A percentile compares a stretch with the other conserved stretches of the same genome.
phyloP scores from a whole-genome alignment of 2,113 vertebrate species.

The Cyphomyrus discorhynchus region DNA sequence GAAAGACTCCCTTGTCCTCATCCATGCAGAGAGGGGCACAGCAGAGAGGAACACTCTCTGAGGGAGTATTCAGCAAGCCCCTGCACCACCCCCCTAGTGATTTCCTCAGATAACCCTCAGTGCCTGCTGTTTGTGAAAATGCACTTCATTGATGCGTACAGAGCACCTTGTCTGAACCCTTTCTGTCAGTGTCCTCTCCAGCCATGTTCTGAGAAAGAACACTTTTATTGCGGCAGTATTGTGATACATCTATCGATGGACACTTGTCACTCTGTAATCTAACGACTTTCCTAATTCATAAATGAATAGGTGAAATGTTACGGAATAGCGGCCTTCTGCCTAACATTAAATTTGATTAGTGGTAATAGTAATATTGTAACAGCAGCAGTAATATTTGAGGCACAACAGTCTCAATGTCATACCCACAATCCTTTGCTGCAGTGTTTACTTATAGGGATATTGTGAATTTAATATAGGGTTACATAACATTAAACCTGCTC shows the following conservation, averaged over 20 bases:
- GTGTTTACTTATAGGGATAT: background rate
- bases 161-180: background rate
- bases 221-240: background rate
- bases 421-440: background rate
- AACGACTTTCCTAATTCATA: background rate
- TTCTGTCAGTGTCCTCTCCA: background rate
- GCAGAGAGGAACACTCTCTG: background rate
- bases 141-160: background rate
- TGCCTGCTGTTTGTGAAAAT: background rate
- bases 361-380: background rate
- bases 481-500: background rate
- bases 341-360: background rate
- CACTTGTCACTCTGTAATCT: background rate
- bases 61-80: background rate
- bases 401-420: background rate
- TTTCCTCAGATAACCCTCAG: background rate
- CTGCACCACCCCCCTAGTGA: background rate
- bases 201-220: background rate
- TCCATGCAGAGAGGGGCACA: background rate
- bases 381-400: background rate
- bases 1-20: conserved; percentile 8
- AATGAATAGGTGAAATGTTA: background rate
- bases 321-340: background rate
- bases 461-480: background rate
- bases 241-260: background rate